phyloP scores from a whole-genome alignment of 2,797 vertebrate genomes.

The Centroberyx gerrardi region DNA sequence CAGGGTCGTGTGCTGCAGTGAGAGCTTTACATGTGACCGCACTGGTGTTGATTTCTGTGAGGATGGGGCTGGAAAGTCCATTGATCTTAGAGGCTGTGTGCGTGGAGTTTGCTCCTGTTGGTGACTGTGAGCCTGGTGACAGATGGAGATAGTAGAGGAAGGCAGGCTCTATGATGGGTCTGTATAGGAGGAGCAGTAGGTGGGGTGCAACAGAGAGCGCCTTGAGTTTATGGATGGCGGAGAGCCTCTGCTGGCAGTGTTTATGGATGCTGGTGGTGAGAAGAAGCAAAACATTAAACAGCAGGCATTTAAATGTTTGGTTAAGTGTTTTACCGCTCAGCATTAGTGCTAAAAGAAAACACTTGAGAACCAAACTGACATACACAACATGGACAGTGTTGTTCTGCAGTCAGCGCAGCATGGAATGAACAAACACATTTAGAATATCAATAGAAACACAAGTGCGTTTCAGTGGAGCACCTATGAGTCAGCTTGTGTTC shows the following conservation, averaged over 20 bases:
- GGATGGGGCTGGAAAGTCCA: not conserved
- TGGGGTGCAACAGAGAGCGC: conserved; percentile 2
- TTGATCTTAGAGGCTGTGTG: conserved; percentile 5
- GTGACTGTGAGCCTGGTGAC: not conserved
- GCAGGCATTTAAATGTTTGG: not conserved
- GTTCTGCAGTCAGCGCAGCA: not conserved
- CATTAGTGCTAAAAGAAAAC: too few species aligned
- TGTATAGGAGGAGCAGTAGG: not conserved
- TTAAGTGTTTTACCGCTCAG: too few species aligned
- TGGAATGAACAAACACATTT: not conserved
- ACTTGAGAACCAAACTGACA: too few species aligned
- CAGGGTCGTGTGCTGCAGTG: not conserved
- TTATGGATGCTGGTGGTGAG: not conserved
- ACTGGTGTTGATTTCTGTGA: not conserved
- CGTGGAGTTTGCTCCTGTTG: conserved; percentile 1
- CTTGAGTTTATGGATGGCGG: not conserved
- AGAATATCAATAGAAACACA: not conserved
- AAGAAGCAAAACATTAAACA: not conserved
- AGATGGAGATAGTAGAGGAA: conserved; percentile 33
- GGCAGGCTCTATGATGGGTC: conserved; percentile 1
- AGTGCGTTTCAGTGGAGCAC: not conserved
- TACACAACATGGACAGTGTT: not conserved
- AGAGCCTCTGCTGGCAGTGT: not conserved
- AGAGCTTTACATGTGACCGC: not conserved
- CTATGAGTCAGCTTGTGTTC: not conserved